phyloP scores from a whole-genome alignment of 1,140 invertebrate genomes.

The Phocides pigmalion region DNA sequence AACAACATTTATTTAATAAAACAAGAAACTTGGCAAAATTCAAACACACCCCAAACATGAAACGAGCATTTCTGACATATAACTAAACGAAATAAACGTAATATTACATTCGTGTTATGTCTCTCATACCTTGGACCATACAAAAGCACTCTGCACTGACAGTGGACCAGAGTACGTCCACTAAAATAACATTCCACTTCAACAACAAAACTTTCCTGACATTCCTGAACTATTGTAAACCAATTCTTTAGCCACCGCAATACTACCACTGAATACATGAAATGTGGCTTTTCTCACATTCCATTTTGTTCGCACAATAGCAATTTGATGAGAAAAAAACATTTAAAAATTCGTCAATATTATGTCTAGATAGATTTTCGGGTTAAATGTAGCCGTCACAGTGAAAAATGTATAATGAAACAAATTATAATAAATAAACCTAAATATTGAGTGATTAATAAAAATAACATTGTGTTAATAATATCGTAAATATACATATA shows the following conservation, averaged over 20 bases:
- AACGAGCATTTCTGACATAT: too few relatives aligned
- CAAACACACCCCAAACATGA: too few relatives aligned
- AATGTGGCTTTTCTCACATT: background rate
- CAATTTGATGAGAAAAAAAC: background rate
- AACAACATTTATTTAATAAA: too few relatives aligned
- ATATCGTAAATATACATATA: too few relatives aligned
- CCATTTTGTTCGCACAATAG: background rate
- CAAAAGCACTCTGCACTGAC: slow-evolving; percentile 59
- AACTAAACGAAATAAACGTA: background rate
- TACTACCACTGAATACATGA: background rate
- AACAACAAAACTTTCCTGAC: slow-evolving; percentile 63
- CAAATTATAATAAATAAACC: too few relatives aligned
- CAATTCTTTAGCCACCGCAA: slow-evolving; percentile 13
- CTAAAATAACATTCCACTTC: slow-evolving; percentile 65
- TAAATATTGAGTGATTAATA: too few relatives aligned
- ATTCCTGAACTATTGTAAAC: slow-evolving; percentile 44
- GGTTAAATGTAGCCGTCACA: too few relatives aligned
- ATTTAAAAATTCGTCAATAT: too few relatives aligned
- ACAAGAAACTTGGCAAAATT: too few relatives aligned
- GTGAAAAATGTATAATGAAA: too few relatives aligned
- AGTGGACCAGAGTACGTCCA: slow-evolving; percentile 51
- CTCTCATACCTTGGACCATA: slow-evolving; percentile 39
- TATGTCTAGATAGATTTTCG: too few relatives aligned
- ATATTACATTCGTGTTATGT: background rate
- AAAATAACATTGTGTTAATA: too few relatives aligned